phyloP scores from a whole-genome alignment of 2,888 invertebrate species.

The Hydriomena furcata region DNA sequence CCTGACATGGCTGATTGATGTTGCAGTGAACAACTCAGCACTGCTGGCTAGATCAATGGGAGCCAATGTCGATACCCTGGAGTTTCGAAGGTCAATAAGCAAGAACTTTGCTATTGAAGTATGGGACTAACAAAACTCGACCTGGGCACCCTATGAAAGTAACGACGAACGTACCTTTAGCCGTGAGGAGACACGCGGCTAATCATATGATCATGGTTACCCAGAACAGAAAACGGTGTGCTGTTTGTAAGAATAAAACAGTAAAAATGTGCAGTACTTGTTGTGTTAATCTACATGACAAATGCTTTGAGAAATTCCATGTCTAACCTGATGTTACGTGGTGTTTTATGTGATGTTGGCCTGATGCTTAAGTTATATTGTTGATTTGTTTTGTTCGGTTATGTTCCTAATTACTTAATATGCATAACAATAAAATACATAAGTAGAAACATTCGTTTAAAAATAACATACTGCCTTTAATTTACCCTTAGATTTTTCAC shows the following conservation, averaged over 20 bases:
- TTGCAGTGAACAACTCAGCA: conserved; percentile 25
- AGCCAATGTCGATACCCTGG: conserved; percentile 1
- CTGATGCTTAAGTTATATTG: neutral
- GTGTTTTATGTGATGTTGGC: conserved; percentile 3
- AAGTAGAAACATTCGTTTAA: no score
- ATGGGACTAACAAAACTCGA: neutral
- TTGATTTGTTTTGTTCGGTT: neutral
- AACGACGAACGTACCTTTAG: neutral
- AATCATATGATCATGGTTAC: neutral
- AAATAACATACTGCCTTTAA: no score
- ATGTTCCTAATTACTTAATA: neutral
- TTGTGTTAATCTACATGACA: conserved; percentile 8
- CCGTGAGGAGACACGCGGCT: neutral
- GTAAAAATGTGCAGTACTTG: conserved; percentile 8
- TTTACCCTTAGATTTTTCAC: no score
- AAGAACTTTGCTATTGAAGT: neutral
- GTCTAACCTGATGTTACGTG: conserved; percentile 1
- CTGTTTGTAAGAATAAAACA: conserved; percentile 1
- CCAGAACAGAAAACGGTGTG: conserved; percentile 1
- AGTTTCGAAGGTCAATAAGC: conserved; percentile 2
- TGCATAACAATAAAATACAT: no score
- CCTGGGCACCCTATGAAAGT: neutral
- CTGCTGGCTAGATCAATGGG: neutral
- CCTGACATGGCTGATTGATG: conserved; percentile 27
- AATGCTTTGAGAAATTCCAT: conserved; percentile 7